Base-by-base conservation (phyloP, 2,113 vertebrate genomes). In the Antechinus stuartii region DNA sequence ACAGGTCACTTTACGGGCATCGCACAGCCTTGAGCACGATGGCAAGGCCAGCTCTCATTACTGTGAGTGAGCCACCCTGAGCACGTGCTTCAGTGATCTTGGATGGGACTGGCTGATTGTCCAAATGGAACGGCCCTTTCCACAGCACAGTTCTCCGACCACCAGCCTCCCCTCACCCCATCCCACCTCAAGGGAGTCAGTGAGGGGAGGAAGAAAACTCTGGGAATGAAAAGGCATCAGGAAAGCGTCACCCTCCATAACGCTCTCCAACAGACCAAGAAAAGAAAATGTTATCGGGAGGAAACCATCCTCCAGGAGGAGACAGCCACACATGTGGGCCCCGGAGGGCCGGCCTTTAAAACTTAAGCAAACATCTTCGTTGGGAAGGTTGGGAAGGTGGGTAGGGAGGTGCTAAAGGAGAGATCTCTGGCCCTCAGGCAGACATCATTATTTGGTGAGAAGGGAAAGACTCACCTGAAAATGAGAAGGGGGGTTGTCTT, bases 321-420 rank as follows among this genome's bases (percentile, higher is more conserved):
- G 54, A 84, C 8, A 93, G 16, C 11, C 92, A 76, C 9, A 46
- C 23, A 54, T 1, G 9, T 53, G 11, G 24, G 54, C 53, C 89
- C 2, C 91, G 19, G 1, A 35, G 47, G 35, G 52, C 8, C 0
- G 96, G 94, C 90, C n/a, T 52, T 46, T 90, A 76, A 76, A 91
- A 30, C 16, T 92, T 91, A 93, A 92, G 76, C 42, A 91, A n/a
- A 55, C 57, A 94, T 96, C 92, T 89, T 91, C 92, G 49, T 42
- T 84, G 84, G 90, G 54, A 8, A 92, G 91, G 91, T 19, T 2
- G 19, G 68, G 68, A 7, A 84, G 68, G 16, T 8, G n/a, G 61
- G 68, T 0, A 42, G 14, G 16, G 35, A 14, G 12, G 30, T 16
- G 30, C 30, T 35, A 16, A 68, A 4, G 16, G 16, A 84, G 42